Evolutionary conservation across 92 coral and sea anemone species (phyloP).

Genomic region (Phenganax subtilis): DNA sequence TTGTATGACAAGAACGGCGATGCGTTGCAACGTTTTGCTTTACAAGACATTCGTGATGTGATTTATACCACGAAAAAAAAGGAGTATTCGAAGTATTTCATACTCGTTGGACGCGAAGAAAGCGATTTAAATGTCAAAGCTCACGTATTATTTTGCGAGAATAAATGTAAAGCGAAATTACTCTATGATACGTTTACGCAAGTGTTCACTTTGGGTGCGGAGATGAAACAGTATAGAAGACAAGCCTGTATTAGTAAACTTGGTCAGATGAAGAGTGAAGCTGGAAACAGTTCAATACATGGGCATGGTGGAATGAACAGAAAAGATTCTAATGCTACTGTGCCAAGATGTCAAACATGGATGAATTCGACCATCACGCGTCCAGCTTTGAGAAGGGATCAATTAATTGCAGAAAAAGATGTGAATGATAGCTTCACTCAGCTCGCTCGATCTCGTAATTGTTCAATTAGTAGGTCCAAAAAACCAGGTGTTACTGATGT

Average conservation of each 20-base stretch:
- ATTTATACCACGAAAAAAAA: constrained; percentile 14
- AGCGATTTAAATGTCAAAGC: constrained; percentile 21
- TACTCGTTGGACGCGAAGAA: constrained; percentile 16
- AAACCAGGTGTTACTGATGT: background rate
- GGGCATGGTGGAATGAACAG: background rate
- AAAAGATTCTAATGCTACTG: background rate
- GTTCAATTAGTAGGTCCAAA: background rate
- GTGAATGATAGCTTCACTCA: background rate
- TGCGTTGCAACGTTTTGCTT: too few species aligned
- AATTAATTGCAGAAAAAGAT: too few species aligned
- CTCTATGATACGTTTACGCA: constrained; percentile 15
- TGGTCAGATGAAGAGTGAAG: background rate
- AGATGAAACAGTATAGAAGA: background rate
- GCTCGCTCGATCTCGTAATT: constrained; percentile 7
- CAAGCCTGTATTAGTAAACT: background rate
- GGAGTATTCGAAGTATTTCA: constrained; percentile 3
- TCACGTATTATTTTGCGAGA: constrained; percentile 23
- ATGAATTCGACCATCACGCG: too few species aligned
- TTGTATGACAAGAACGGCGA: too few species aligned
- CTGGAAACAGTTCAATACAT: background rate
- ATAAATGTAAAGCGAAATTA: constrained; percentile 3
- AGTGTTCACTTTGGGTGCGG: constrained; percentile 12
- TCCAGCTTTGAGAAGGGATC: too few species aligned
- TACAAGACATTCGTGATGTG: constrained; percentile 5
- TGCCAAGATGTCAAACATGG: constrained; percentile 12